Evolutionary conservation across 2,113 vertebrate genomes (phyloP), one percentile per base, ranked within the genome.

Genomic region (Melanotaenia duboulayi): DNA sequence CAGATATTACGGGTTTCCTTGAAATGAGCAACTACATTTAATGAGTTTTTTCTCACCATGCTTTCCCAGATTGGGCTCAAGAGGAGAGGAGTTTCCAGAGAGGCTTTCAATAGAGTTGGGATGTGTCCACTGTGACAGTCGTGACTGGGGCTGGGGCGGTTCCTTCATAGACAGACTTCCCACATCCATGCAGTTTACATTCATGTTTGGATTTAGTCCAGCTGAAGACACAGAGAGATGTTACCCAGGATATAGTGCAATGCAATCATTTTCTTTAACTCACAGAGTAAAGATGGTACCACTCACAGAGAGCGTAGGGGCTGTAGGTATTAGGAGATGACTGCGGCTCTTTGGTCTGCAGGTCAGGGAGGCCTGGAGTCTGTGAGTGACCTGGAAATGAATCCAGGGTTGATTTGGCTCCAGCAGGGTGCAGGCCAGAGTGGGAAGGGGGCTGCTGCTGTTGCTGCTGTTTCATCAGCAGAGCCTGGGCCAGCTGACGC

Each of bases 321-420:
- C 95, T 94, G 87, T 96, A 99, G 87, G 95, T 93, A 94, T 92
- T 96, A 88, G 95, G 94, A 88, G 97, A 97, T 91, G 96, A 95
- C 95, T 96, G 97, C 86, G 94, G 96, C 94, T 99, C 97, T 99
- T 99, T 99, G 97, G 97, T 99, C 96, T 97, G 96, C 95, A 98
- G 94, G 94, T 99, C 97, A 66, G 96, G 87, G 63, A 98, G 95
- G 94, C 97, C 92, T 58, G 96, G 93, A 87, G 95, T 93, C 92
- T 95, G 95, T 89, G 96, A 91, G 89, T 98, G 97, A 67, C 95
- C 94, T 88, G 96, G 93, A 92, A 96, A 98, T 89, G 94, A 94
- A 92, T 99, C 97, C 96, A 97, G 92, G 93, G 93, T 90, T 86
- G 96, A 95, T 95, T 98, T 99, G 95, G 95, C 93, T 94, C 95